phyloP scores from a whole-genome alignment of 2,888 invertebrate species.

The Itoplectis maculator region DNA sequence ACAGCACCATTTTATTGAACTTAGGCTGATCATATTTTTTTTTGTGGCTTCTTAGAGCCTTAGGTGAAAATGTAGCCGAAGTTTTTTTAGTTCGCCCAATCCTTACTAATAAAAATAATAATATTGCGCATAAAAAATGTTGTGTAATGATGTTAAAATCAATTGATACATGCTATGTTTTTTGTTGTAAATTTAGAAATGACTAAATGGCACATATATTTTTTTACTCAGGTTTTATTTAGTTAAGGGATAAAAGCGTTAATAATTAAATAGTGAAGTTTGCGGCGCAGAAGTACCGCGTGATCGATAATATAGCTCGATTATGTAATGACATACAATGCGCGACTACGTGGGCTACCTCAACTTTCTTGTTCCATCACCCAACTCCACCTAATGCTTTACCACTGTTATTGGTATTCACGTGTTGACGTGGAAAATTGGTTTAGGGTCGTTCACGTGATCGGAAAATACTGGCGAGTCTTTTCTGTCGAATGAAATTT shows the following conservation, averaged over 20 bases:
- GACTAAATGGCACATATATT: not conserved
- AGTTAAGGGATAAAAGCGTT: not conserved
- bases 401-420: conserved; percentile 33
- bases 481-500: not conserved
- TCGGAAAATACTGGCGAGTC: not conserved
- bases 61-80: no score
- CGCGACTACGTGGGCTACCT: conserved; percentile 49
- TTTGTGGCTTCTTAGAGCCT: no score
- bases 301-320: conserved; percentile 69
- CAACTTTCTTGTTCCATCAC: conserved; percentile 41
- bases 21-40: not conserved
- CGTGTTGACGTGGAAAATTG: conserved; percentile 56
- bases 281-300: not conserved
- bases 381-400: not conserved
- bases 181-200: not conserved
- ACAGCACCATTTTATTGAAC: not conserved
- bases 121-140: no score
- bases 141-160: no score
- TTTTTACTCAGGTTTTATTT: not conserved
- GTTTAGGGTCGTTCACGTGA: conserved; percentile 43
- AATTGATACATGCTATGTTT: not conserved
- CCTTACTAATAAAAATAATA: no score
- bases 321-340: conserved; percentile 69
- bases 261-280: conserved; percentile 9
- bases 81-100: no score